These are phyloP conservation scores for Drosophila pseudoananassae DNA, from an alignment of 1,140 invertebrate genomes.

Conservation along the genomic window DNA sequence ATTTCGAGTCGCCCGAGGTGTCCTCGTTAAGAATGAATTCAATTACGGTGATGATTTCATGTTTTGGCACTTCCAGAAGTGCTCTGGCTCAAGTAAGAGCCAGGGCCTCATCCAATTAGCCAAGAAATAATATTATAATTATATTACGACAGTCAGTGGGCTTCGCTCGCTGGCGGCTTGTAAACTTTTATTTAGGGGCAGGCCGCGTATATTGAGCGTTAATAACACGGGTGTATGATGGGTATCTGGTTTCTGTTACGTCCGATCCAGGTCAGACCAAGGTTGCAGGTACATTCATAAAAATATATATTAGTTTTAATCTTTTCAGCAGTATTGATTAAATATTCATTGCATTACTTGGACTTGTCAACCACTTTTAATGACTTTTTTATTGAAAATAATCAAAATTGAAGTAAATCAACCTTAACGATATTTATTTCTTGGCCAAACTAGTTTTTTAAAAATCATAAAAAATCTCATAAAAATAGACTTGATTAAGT, in stretches of 20 bases:
- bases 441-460: neutral
- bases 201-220: conserved; percentile 41
- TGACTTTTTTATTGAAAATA: conserved; percentile 1
- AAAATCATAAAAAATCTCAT: neutral
- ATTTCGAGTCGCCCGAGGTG: conserved; percentile 36
- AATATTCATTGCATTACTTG: neutral
- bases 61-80: conserved; percentile 69
- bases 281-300: neutral
- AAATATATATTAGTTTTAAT: neutral
- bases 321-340: neutral
- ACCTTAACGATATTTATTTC: neutral
- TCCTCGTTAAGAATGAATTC: conserved; percentile 67
- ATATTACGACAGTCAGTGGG: conserved; percentile 65
- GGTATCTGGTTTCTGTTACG: neutral
- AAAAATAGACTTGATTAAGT: neutral
- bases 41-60: conserved; percentile 71
- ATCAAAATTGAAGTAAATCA: conserved; percentile 1
- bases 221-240: conserved; percentile 22
- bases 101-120: conserved; percentile 66
- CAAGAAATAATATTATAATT: conserved; percentile 51
- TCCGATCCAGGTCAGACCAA: conserved; percentile 14
- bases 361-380: conserved; percentile 1
- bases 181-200: conserved; percentile 18
- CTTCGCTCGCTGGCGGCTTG: conserved; percentile 35
- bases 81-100: conserved; percentile 7